Conservation (phyloP, 2,797 vertebrate genomes). For the Galagoides demidoff region DNA sequence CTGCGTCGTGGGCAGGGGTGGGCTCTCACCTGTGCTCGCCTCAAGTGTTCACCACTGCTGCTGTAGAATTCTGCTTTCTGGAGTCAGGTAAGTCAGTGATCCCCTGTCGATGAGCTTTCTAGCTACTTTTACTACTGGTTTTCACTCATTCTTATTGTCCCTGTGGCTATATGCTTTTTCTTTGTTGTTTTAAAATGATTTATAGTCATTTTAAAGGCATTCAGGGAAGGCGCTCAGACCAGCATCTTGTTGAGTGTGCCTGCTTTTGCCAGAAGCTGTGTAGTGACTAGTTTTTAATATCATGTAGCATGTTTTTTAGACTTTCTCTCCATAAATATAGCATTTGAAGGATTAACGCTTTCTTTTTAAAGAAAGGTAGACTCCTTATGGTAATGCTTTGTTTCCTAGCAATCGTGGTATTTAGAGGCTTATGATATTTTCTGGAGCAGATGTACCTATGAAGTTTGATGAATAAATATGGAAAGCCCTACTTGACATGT, state of each 20-base stretch:
- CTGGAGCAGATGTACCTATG: slow-evolving; percentile 29
- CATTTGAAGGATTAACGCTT: slow-evolving; percentile 19
- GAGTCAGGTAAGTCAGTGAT: neutral
- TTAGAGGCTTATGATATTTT: slow-evolving; percentile 56
- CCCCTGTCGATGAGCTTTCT: neutral
- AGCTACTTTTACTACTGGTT: neutral
- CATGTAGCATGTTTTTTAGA: neutral
- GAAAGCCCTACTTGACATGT: neutral
- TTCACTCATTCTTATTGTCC: neutral
- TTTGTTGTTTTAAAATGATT: neutral
- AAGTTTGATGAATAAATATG: slow-evolving; percentile 52
- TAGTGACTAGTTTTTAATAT: neutral
- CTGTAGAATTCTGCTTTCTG: neutral
- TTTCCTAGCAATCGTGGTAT: slow-evolving; percentile 53
- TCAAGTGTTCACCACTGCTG: neutral
- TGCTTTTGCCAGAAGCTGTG: neutral
- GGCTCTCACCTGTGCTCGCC: neutral
- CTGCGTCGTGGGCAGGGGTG: neutral
- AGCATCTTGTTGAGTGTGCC: neutral
- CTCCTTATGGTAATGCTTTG: neutral
- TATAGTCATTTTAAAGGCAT: neutral
- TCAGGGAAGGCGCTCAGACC: neutral
- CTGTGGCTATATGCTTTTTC: neutral
- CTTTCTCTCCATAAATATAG: neutral
- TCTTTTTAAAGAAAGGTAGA: slow-evolving; percentile 59